phyloP scores from a whole-genome alignment of 2,797 vertebrate species.

The Brachyrhaphis roseni region DNA sequence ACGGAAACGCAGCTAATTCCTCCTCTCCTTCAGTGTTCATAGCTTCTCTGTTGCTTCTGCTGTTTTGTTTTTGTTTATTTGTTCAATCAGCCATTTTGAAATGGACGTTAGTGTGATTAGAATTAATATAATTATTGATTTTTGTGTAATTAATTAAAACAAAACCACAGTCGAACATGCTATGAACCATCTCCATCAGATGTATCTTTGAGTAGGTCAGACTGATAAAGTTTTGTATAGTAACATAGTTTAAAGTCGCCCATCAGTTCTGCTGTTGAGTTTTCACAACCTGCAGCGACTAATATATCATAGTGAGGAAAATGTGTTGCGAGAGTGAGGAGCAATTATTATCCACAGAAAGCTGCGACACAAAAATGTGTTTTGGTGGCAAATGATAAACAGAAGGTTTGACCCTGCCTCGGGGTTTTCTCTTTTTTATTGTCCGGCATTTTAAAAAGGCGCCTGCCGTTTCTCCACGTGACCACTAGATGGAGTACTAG shows the following conservation, averaged over 20 bases:
- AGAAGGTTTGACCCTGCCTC: conserved; percentile 21
- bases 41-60: too few relatives aligned
- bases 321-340: conserved; percentile 15
- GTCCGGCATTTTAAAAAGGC: neutral
- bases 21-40: too few relatives aligned
- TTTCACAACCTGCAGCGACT: conserved; percentile 15
- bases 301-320: conserved; percentile 43
- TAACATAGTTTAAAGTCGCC: neutral
- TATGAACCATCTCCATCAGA: neutral
- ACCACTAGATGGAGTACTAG: conserved; percentile 65
- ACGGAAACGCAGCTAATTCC: too few relatives aligned
- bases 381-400: conserved; percentile 47
- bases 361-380: conserved; percentile 34
- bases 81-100: neutral
- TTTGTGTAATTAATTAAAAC: neutral
- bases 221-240: neutral
- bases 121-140: neutral
- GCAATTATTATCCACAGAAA: conserved; percentile 17
- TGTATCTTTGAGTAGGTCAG: neutral
- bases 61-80: neutral
- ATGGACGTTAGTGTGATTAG: neutral
- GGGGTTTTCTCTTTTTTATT: conserved; percentile 7
- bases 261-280: conserved; percentile 2
- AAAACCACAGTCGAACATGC: neutral
- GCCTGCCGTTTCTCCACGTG: neutral